These are phyloP conservation scores for Cordylochernes scorpioides DNA, from an alignment of 2,888 invertebrate species.

Conservation along the genomic window DNA sequence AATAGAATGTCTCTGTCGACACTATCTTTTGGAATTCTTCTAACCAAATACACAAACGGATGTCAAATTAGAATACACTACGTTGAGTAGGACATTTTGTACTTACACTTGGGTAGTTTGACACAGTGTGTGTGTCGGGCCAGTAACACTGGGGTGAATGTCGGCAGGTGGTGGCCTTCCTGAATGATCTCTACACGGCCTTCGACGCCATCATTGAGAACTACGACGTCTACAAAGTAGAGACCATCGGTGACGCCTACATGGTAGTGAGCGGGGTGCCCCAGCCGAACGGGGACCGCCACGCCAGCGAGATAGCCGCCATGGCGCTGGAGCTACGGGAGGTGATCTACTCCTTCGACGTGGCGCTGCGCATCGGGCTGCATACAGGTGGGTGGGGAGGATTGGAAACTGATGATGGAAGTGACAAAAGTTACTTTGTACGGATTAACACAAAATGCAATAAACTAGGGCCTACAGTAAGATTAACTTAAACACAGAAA, in stretches of 20 bases:
- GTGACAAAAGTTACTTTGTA: neutral
- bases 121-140: too few relatives aligned
- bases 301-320: conserved; percentile 73
- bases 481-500: too few relatives aligned
- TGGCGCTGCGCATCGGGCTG: conserved; percentile 65
- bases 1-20: too few relatives aligned
- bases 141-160: too few relatives aligned
- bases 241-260: conserved; percentile 70
- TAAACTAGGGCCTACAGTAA: neutral
- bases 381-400: conserved; percentile 38
- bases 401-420: neutral
- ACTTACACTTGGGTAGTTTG: too few relatives aligned
- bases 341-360: conserved; percentile 51
- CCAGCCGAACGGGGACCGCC: conserved; percentile 50
- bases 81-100: too few relatives aligned
- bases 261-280: conserved; percentile 80
- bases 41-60: too few relatives aligned
- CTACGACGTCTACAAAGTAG: conserved; percentile 93
- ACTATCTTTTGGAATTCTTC: too few relatives aligned
- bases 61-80: too few relatives aligned
- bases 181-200: conserved; percentile 87
- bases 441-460: neutral
- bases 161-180: conserved; percentile 86
- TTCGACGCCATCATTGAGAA: conserved; percentile 87
- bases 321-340: conserved; percentile 65